Evolutionary conservation across 1,140 invertebrate genomes (phyloP), one percentile per base, ranked within the genome.

Genomic region (Phocides pigmalion): DNA sequence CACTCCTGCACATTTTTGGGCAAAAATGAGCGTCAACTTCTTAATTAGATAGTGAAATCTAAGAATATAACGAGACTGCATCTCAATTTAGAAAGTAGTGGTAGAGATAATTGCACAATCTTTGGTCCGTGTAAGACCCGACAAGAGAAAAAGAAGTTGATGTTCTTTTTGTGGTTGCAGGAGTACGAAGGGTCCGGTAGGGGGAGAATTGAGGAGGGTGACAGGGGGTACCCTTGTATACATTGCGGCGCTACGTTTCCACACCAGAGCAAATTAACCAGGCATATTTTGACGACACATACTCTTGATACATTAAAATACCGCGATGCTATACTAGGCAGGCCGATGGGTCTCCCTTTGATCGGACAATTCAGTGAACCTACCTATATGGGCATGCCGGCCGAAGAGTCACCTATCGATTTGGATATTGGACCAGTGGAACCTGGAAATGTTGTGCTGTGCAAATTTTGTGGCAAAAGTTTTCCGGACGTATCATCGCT

Each of bases 1-100:
- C 84, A 87, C 82, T 89, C 86, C 88, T 89, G 86, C 92, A 89
- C 83, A 82, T 82, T 87, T 94, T 94, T 95, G 96, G 95, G 95
- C 95, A 96, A 96, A 96, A 96, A 96, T 97, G 96, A 97, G 95
- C 96, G 96, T 97, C 96, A 97, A 97, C 96, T 97, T 97, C 96
- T 97, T 96, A 95, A 82, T 87, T 87, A 88, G 87, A 87, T 92
- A 89, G 86, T 82, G 81, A 75, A 89, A 84, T 84, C 70, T 80
- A 82, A 87, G 82, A 78, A 75, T 73, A 76, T 83, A 84, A 58
- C 68, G 78, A 89, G 79, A 89, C 70, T 88, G 88, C 84, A 89
- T 89, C 81, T 87, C 82, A 82, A 90, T 82, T 90, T 90, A 88
- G 85, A 84, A 82, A 82, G 88, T 90, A 89, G 88, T 89, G 78